Evolutionary conservation across 2,797 vertebrate species (phyloP).

Genomic region (Gobionotothen gibberifrons): DNA sequence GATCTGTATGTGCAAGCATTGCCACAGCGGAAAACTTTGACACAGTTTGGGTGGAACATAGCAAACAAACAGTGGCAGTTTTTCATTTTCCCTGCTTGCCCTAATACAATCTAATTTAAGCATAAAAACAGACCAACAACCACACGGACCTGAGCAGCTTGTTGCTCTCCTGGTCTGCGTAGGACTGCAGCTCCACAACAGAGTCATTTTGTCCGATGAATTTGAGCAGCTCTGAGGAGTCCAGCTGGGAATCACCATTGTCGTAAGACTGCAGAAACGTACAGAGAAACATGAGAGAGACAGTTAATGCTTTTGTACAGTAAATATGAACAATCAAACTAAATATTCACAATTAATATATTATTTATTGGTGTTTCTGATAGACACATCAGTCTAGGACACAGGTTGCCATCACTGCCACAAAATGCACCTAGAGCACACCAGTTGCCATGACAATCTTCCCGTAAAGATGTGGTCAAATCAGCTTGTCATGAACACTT

Average conservation of each 20-base stretch:
- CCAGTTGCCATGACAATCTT: slow-evolving; percentile 4
- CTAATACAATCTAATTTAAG: background rate
- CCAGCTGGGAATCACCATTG: slow-evolving; percentile 92
- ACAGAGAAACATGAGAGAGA: background rate
- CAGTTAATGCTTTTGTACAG: background rate
- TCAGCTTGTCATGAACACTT: slow-evolving; percentile 1
- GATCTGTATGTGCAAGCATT: slow-evolving; percentile 13
- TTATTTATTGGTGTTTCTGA: background rate
- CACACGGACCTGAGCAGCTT: slow-evolving; percentile 91
- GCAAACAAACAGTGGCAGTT: background rate
- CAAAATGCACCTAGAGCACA: background rate
- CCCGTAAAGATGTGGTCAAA: background rate
- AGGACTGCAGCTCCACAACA: slow-evolving; percentile 92
- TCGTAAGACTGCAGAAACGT: slow-evolving; percentile 88
- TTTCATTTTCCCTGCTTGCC: background rate
- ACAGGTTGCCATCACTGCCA: background rate
- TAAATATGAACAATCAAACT: background rate
- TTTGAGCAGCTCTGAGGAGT: slow-evolving; percentile 94
- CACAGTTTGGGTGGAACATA: background rate
- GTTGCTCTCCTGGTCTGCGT: slow-evolving; percentile 94
- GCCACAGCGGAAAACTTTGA: slow-evolving; percentile 20
- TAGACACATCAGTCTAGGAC: background rate
- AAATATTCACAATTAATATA: background rate
- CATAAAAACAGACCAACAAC: background rate
- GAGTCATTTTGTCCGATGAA: slow-evolving; percentile 98